Conservation (phyloP, 2,888 invertebrate genomes). For the Platyscelio sp. region DNA sequence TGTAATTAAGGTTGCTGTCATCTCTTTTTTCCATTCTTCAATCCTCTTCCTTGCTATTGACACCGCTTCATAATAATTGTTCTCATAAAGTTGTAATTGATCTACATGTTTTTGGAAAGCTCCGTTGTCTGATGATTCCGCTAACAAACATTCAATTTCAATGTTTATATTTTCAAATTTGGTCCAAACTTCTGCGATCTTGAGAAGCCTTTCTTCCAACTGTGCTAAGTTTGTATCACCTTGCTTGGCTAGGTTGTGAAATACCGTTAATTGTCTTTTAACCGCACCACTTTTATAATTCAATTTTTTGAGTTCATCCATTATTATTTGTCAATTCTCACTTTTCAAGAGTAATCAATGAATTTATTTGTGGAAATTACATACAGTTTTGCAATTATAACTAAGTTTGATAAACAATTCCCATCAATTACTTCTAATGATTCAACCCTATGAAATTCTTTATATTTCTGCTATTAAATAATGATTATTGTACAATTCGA, state of each 20-base stretch:
- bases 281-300: neutral
- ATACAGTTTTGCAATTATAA: neutral
- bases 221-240: neutral
- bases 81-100: neutral
- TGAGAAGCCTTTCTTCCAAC: neutral
- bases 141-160: constrained; percentile 1
- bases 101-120: neutral
- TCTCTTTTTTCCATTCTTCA: neutral
- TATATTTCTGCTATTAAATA: neutral
- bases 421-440: too few relatives aligned
- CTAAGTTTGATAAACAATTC: too few relatives aligned
- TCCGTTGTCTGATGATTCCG: neutral
- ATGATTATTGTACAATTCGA: too few relatives aligned
- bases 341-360: neutral
- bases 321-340: constrained; percentile 7
- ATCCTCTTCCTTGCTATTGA: neutral
- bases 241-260: neutral
- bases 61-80: neutral
- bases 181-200: neutral
- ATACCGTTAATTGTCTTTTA: neutral
- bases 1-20: too few relatives aligned
- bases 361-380: neutral
- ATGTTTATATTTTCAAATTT: constrained; percentile 1
- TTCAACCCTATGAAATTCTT: too few relatives aligned
- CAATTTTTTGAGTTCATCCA: neutral